Base-by-base conservation (phyloP, 2,797 vertebrate genomes). In the Xenopus petersii region DNA sequence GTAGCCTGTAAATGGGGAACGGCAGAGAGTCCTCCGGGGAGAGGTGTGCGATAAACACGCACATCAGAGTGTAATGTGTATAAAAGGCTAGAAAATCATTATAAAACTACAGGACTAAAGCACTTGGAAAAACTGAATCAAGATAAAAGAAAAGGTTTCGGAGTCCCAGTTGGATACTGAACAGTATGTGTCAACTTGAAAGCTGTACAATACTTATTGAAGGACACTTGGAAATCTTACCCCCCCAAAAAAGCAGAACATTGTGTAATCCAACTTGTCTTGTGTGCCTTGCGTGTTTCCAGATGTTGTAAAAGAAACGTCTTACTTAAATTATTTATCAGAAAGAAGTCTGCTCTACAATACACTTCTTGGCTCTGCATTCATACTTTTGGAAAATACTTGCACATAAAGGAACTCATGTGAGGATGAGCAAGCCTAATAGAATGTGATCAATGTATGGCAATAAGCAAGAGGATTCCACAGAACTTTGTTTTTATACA, bases 301-400 rank as follows among this genome's bases (percentile, higher is more conserved):
- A 73, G 71, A 70, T 73, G 71, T 70, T 70, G n/a, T 70, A 60
- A 65, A 74, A 78, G 71, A 74, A 78, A 74, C 65, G 71, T 78
- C 54, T 78, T 74, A 73, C 68, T 78, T 71, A 69, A 78, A 78
- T 78, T 74, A 78, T 78, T 78, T 78, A 78, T 73, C 71, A 78
- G 59, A 70, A 61, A 16, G 15, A 26, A 24, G 65, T 54, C 66
- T 78, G 66, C 64, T 49, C 26, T 60, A 30, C 15, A 12, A n/a
- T 73, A 64, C 46, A 73, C 47, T 17, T 49, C 73, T 73, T 66
- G 76, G 65, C 60, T 33, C 59, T 61, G 12, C 56, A n/a, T 47
- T 59, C 51, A 78, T 73, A 71, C 59, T 73, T 68, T 73, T 78
- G 76, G 66, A 78, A 78, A 70, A 73, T 4, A 11, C 46, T 9